A percentile compares a stretch with the other conserved stretches of the same genome.
Evolutionary conservation across 2,797 vertebrate species (phyloP).

Genomic region (Gallinago stenura): DNA sequence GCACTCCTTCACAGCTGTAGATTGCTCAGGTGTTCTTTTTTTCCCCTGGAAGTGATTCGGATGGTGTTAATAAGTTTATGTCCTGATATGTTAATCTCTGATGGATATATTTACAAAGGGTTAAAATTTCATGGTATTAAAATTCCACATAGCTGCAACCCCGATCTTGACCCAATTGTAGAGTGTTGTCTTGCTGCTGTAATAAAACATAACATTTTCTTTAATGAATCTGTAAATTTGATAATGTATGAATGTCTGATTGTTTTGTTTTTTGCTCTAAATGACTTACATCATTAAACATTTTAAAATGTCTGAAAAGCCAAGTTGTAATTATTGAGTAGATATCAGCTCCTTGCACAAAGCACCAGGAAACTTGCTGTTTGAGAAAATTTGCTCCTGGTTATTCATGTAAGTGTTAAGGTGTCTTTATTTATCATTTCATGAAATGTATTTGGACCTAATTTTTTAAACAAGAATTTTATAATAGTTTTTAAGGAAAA

Average conservation of each 20-base stretch:
- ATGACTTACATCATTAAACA: background rate
- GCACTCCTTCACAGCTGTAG: background rate
- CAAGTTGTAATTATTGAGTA: background rate
- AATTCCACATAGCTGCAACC: background rate
- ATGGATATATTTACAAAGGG: background rate
- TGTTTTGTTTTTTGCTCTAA: conserved; percentile 13
- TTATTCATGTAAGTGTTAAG: background rate
- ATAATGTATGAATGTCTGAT: background rate
- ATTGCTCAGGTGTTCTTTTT: background rate
- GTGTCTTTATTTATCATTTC: background rate
- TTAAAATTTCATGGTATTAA: background rate
- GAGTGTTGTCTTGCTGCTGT: background rate
- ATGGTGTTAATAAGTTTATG: background rate
- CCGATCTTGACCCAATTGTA: background rate
- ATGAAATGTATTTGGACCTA: background rate
- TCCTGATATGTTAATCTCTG: background rate
- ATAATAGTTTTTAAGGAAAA: background rate
- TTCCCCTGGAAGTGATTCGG: background rate
- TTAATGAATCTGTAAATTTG: conserved; percentile 16
- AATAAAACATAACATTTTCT: conserved; percentile 2
- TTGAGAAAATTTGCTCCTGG: background rate
- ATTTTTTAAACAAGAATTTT: background rate
- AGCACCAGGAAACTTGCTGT: background rate
- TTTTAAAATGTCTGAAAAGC: background rate
- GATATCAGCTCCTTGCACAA: background rate